Conservation (phyloP, 2,113 vertebrate species). For the Oryzias javanicus region DNA sequence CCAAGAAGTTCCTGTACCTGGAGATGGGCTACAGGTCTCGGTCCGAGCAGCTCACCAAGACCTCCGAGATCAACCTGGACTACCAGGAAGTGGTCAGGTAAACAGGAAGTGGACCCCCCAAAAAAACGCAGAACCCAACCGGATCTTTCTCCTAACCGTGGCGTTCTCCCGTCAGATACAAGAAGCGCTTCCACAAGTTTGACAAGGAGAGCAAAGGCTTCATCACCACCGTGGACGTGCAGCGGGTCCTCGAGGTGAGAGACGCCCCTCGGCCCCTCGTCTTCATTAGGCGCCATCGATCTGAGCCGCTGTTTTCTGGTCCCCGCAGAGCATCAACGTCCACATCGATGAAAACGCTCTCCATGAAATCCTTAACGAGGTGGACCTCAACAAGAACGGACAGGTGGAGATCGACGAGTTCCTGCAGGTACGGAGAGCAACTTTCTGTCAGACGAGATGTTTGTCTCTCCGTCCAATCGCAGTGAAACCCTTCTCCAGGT, state of each 20-base stretch:
- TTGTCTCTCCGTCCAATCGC: not conserved
- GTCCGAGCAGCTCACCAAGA: constrained; percentile 88
- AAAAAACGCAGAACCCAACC: not conserved
- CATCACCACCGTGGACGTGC: constrained; percentile 93
- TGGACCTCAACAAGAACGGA: constrained; percentile 98
- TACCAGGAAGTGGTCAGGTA: constrained; percentile 88
- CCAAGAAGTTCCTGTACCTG: constrained; percentile 86
- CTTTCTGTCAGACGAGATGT: no score
- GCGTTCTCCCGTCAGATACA: constrained; percentile 79
- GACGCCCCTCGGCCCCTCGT: not conserved
- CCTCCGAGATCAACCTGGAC: constrained; percentile 84
- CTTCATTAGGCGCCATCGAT: constrained; percentile 13
- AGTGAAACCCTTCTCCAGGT: no score
- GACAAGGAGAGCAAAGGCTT: constrained; percentile 96
- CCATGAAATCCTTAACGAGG: constrained; percentile 94
- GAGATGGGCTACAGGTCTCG: constrained; percentile 98
- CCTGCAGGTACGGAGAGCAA: constrained; percentile 79
- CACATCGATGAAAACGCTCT: constrained; percentile 90
- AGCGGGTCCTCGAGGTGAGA: constrained; percentile 87
- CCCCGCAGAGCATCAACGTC: constrained; percentile 84
- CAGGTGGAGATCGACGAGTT: constrained; percentile 95
- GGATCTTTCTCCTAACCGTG: not conserved
- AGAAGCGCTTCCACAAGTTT: constrained; percentile 94
- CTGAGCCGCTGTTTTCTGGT: constrained; percentile 3
- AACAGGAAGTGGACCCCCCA: not conserved